Conservation (phyloP, 2,797 vertebrate species). For the Synanceia verrucosa region DNA sequence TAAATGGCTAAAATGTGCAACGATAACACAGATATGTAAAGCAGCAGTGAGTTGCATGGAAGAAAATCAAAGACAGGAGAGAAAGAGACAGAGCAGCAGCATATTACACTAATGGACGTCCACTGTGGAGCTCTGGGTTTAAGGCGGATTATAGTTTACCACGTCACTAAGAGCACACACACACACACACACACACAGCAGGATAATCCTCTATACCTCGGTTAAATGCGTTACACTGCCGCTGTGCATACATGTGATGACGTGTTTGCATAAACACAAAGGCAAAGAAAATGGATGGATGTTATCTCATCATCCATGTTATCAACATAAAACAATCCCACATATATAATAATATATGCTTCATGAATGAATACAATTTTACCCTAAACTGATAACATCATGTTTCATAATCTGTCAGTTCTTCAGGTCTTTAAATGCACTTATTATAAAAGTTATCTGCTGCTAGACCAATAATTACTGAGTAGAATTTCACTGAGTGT, state of each 20-base stretch:
- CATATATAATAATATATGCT: background rate
- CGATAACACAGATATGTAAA: background rate
- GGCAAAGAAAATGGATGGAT: background rate
- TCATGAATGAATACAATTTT: background rate
- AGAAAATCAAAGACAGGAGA: slow-evolving; percentile 6
- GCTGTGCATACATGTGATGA: background rate
- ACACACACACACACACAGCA: slow-evolving; percentile 25
- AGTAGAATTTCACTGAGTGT: fast-evolving
- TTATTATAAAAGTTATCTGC: background rate
- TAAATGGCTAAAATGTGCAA: slow-evolving; percentile 9
- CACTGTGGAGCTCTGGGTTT: slow-evolving; percentile 65
- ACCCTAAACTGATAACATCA: background rate
- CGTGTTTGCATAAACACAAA: background rate
- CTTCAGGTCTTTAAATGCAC: background rate
- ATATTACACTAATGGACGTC: slow-evolving; percentile 76
- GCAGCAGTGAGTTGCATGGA: background rate
- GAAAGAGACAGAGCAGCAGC: slow-evolving; percentile 38
- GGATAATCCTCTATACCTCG: slow-evolving; percentile 56
- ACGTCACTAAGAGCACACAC: slow-evolving; percentile 67
- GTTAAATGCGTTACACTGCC: slow-evolving; percentile 28
- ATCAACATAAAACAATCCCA: background rate
- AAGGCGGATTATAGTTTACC: slow-evolving; percentile 71
- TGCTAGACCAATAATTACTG: background rate
- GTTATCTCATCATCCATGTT: background rate
- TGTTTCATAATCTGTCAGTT: background rate